These are phyloP conservation scores for Acrocyrtus sp. DNA, from an alignment of 2,888 invertebrate species.

Conservation along the genomic window DNA sequence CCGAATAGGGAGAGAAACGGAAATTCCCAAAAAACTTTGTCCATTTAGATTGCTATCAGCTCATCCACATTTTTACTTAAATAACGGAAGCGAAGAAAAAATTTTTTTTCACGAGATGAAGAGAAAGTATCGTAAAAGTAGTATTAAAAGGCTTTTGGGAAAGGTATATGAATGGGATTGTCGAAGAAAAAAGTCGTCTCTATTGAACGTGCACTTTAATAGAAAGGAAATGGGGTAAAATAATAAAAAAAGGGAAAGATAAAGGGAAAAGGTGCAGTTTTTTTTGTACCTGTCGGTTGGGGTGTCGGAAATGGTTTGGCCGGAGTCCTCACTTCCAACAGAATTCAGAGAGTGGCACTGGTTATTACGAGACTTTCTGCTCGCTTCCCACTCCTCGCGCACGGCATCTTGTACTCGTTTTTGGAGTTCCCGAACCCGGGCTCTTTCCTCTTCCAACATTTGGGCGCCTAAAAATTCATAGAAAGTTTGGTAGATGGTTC, in stretches of 20 bases:
- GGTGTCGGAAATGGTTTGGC: slow-evolving; percentile 71
- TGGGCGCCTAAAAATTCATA: slow-evolving; percentile 75
- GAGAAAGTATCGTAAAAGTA: slow-evolving; percentile 15
- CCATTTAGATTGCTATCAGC: slow-evolving; percentile 44
- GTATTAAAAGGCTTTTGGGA: slow-evolving; percentile 11
- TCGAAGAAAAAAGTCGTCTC: neutral
- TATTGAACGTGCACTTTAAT: slow-evolving; percentile 15
- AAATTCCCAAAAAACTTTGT: slow-evolving; percentile 43
- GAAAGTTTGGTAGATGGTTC: slow-evolving; percentile 19
- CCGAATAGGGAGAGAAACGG: slow-evolving; percentile 41
- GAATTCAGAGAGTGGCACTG: slow-evolving; percentile 74
- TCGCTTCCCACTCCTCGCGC: slow-evolving; percentile 84
- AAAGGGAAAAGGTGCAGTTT: slow-evolving; percentile 24
- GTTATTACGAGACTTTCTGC: slow-evolving; percentile 68
- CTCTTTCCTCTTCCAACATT: slow-evolving; percentile 90
- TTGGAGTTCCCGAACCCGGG: slow-evolving; percentile 86
- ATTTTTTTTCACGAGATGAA: slow-evolving; percentile 27
- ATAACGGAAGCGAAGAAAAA: slow-evolving; percentile 8
- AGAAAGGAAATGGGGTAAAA: slow-evolving; percentile 27
- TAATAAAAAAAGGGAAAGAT: slow-evolving; percentile 17
- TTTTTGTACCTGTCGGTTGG: slow-evolving; percentile 71
- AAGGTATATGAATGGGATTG: neutral
- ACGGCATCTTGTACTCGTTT: slow-evolving; percentile 89
- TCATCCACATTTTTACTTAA: slow-evolving; percentile 39
- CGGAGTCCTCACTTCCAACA: slow-evolving; percentile 73